Evolutionary conservation across 2,113 vertebrate species (phyloP).

Genomic region (Tyrannus savana): DNA sequence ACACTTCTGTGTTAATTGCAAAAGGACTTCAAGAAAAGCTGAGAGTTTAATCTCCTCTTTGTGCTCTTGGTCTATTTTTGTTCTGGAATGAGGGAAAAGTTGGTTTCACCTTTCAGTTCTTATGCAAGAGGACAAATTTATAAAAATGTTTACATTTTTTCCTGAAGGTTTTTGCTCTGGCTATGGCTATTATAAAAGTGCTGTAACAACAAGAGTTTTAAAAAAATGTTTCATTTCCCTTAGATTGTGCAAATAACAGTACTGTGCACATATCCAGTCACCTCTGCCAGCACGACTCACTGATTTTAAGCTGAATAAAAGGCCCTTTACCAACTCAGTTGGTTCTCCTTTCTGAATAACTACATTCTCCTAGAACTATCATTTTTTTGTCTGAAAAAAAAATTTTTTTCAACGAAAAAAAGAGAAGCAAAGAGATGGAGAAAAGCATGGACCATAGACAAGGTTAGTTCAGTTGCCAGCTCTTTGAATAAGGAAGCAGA

Average conservation of each 20-base stretch:
- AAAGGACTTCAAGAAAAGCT: neutral
- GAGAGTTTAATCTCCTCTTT: neutral
- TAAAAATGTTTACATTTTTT: slow-evolving; percentile 46
- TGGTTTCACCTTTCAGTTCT: slow-evolving; percentile 27
- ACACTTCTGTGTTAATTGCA: neutral
- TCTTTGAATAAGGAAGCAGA: neutral
- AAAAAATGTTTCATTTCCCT: neutral
- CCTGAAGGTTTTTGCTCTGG: neutral
- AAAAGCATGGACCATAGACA: neutral
- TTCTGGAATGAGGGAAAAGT: neutral
- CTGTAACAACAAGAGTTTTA: neutral
- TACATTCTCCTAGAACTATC: neutral
- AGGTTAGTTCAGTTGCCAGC: neutral
- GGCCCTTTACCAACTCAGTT: neutral
- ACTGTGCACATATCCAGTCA: neutral
- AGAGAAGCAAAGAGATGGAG: neutral
- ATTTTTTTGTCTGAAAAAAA: neutral
- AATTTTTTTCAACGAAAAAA: neutral
- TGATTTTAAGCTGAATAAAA: neutral
- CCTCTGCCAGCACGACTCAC: neutral
- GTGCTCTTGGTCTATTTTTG: slow-evolving; percentile 2
- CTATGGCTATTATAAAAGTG: neutral
- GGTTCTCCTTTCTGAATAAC: neutral
- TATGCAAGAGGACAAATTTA: slow-evolving; percentile 2
- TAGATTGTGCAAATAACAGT: neutral